Evolutionary conservation across 2,797 vertebrate species (phyloP), one percentile per base, ranked within the genome.

Genomic region (Muscicapa comitata): DNA sequence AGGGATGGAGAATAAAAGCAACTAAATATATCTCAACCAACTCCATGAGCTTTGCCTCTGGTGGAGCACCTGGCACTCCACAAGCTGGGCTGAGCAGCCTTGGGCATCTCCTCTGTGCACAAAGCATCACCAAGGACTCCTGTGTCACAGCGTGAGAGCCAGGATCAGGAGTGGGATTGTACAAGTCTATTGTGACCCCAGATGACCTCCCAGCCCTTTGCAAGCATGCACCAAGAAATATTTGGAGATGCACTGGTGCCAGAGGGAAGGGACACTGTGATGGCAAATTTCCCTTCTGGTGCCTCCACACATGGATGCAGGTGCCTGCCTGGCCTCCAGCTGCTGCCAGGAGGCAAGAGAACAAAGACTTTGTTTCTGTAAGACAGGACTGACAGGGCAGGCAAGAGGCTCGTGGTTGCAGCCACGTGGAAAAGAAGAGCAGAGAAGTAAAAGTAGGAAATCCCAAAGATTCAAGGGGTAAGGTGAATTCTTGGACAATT

Each of bases 91-190:
- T 70, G 63, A 68, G 83, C 78, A 57, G 78, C 75, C 75, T 55
- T 25, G 82, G 78, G 81, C 57, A 9, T 45, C 81, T 65, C 58
- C 59, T 45, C 55, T 13, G 18, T 9, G 11, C 71, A 33, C 43
- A 66, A 57, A 75, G 54, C 76, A 57, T 33, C 84, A 25, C 15
- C 55, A 42, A 54, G 50, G 72, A 18, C n/a, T 72, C 59, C 37
- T 6, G 18, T 20, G 62, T 13, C 70, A 48, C 33, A 19, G 38
- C 0, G 1, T 0, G 0, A 63, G 58, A 77, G 35, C n/a, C 1
- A 1, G 8, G 10, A 28, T 37, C 17, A 10, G 43, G 11, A 24
- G 10, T 0, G 6, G 47, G 28, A 19, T 54, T 19, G 15, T 2
- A 23, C 17, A 35, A 45, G 13, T 4, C 18, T 33, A 0, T 4